Percentiles rank a stretch among this genome's conserved stretches.
Conservation (phyloP, 2,113 vertebrate genomes). For the Poecilia latipinna region DNA sequence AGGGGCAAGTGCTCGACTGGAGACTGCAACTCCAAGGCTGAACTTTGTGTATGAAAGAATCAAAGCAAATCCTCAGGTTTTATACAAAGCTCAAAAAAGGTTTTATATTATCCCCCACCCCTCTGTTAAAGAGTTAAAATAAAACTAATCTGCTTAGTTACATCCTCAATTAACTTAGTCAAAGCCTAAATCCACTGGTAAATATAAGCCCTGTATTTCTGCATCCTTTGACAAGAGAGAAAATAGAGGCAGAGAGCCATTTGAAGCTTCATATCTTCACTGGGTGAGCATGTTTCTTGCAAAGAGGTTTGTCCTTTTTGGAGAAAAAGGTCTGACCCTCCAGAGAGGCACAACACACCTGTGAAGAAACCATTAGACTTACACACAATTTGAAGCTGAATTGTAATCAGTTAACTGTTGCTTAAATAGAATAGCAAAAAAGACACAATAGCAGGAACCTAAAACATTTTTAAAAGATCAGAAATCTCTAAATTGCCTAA, state of each 20-base stretch:
- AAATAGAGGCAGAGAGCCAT: neutral
- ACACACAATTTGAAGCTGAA: neutral
- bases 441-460: neutral
- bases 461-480: neutral
- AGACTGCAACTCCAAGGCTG: too few species aligned
- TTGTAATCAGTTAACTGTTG: too few species aligned
- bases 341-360: conserved; percentile 91
- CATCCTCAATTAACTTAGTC: neutral
- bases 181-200: neutral
- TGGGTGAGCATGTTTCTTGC: conserved; percentile 94
- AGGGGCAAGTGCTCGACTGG: too few species aligned
- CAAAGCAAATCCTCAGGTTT: too few species aligned
- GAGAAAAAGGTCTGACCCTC: conserved; percentile 94
- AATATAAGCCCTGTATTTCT: neutral
- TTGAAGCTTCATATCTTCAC: conserved; percentile 84
- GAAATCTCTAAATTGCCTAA: neutral
- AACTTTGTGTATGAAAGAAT: too few species aligned
- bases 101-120: too few species aligned
- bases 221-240: neutral
- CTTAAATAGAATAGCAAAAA: neutral
- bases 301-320: conserved; percentile 95
- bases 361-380: conserved; percentile 10
- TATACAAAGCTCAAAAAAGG: too few species aligned
- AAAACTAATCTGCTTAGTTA: neutral
- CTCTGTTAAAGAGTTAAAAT: neutral